Evolutionary conservation across 2,888 invertebrate species (phyloP).

Genomic region (Tryphoninae sp.): DNA sequence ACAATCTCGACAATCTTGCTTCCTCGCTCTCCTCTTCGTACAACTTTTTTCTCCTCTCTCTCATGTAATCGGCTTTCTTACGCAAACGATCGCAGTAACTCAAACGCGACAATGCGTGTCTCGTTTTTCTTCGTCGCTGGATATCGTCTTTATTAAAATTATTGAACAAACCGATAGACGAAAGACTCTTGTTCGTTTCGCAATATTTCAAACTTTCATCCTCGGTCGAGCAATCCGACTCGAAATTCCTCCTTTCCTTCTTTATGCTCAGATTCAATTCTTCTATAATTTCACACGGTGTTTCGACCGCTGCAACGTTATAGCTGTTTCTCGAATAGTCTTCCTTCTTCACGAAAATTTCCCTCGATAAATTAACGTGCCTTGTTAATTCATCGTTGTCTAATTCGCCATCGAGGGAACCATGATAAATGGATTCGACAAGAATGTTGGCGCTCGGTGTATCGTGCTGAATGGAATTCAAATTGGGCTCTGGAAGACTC

Average conservation of each 20-base stretch:
- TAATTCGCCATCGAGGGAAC: conserved; percentile 65
- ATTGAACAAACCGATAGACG: background rate
- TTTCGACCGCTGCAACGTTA: conserved; percentile 67
- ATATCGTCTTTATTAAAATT: background rate
- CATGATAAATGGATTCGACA: conserved; percentile 65
- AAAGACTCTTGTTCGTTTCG: conserved; percentile 33
- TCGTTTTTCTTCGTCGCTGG: conserved; percentile 58
- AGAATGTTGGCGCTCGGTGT: conserved; percentile 55
- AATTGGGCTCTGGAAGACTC: conserved; percentile 57
- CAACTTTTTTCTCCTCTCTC: conserved; percentile 72
- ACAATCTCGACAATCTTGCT: conserved; percentile 68
- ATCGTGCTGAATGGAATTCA: conserved; percentile 64
- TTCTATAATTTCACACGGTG: conserved; percentile 67
- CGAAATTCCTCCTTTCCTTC: conserved; percentile 65
- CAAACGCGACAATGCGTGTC: conserved; percentile 57
- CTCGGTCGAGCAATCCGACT: conserved; percentile 68
- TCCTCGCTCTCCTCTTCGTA: conserved; percentile 72
- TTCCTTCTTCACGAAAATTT: conserved; percentile 66
- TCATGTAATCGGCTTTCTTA: conserved; percentile 73
- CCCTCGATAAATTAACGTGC: background rate
- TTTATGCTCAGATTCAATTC: conserved; percentile 70
- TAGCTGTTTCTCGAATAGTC: conserved; percentile 66
- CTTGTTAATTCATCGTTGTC: conserved; percentile 66
- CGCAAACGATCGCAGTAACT: conserved; percentile 69
- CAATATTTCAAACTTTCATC: conserved; percentile 49